Evolutionary conservation across 2,888 invertebrate genomes (phyloP).

Genomic region (Laspeyria flexula): DNA sequence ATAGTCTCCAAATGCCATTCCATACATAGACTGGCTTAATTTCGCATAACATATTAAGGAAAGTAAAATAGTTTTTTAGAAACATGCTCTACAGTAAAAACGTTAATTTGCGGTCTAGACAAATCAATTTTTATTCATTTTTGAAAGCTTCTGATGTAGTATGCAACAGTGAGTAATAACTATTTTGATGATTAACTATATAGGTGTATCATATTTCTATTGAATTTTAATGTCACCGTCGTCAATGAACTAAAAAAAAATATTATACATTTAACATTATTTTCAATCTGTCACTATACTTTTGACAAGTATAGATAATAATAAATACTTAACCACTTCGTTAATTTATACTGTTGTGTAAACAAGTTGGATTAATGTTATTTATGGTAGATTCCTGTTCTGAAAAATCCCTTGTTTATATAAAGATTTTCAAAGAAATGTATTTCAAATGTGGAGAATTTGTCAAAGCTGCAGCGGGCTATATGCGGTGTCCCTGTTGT

Average conservation of each 20-base stretch:
- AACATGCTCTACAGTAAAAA: conserved; percentile 3
- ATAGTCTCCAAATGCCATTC: conserved; percentile 44
- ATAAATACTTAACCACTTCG: conserved; percentile 1
- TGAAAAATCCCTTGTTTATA: conserved; percentile 16
- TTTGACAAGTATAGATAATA: conserved; percentile 11
- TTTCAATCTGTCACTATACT: too few relatives aligned
- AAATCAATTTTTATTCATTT: neutral
- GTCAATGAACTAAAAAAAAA: conserved; percentile 10
- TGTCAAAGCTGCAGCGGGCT: conserved; percentile 28
- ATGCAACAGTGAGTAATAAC: neutral
- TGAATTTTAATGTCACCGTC: conserved; percentile 8
- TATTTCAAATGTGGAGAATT: conserved; percentile 23
- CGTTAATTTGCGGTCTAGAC: neutral
- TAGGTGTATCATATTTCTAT: too few relatives aligned
- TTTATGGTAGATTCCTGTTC: conserved; percentile 3
- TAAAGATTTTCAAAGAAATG: conserved; percentile 15
- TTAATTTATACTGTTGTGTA: conserved; percentile 9
- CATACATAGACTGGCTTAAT: conserved; percentile 19
- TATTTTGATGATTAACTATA: too few relatives aligned
- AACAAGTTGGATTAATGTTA: neutral
- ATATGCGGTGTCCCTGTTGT: conserved; percentile 67
- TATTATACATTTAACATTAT: too few relatives aligned
- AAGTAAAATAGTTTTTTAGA: conserved; percentile 11
- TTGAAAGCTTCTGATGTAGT: neutral
- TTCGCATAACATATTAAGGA: conserved; percentile 17